phyloP scores from a whole-genome alignment of 2,797 vertebrate genomes.

The Allobates femoralis region DNA sequence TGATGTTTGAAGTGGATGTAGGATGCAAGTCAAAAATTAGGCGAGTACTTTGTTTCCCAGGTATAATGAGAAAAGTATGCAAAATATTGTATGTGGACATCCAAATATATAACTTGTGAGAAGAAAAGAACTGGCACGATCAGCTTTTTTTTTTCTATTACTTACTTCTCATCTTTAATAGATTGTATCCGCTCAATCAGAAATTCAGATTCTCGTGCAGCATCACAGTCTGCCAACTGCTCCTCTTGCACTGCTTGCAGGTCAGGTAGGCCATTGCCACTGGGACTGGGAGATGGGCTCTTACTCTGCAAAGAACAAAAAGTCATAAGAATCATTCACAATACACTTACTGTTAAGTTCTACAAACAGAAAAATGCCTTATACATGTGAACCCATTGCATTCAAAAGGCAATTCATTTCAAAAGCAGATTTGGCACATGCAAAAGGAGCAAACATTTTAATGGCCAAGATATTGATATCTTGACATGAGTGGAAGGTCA shows the following conservation, averaged over 20 bases:
- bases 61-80: no score
- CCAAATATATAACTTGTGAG: no score
- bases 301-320: slow-evolving; percentile 71
- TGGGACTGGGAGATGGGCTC: slow-evolving; percentile 65
- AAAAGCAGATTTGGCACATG: slow-evolving; percentile 1
- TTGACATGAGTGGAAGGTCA: not conserved
- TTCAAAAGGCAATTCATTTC: not conserved
- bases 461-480: slow-evolving; percentile 1
- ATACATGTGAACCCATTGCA: not conserved
- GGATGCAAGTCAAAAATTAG: no score
- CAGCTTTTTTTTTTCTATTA: not conserved
- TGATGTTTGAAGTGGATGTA: no score
- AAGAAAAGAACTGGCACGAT: no score
- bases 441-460: not conserved
- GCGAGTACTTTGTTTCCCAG: no score
- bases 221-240: slow-evolving; percentile 81
- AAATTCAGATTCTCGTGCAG: slow-evolving; percentile 82
- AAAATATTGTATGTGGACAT: no score
- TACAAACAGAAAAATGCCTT: not conserved
- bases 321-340: not conserved
- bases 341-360: not conserved
- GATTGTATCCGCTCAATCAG: slow-evolving; percentile 92
- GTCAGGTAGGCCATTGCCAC: slow-evolving; percentile 64
- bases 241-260: slow-evolving; percentile 83
- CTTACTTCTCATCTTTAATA: slow-evolving; percentile 97